Percentiles rank a stretch among this genome's conserved stretches.
These are phyloP conservation scores for Rhynchopsitta pachyrhyncha DNA, from an alignment of 2,113 vertebrate species.

Conservation along the genomic window DNA sequence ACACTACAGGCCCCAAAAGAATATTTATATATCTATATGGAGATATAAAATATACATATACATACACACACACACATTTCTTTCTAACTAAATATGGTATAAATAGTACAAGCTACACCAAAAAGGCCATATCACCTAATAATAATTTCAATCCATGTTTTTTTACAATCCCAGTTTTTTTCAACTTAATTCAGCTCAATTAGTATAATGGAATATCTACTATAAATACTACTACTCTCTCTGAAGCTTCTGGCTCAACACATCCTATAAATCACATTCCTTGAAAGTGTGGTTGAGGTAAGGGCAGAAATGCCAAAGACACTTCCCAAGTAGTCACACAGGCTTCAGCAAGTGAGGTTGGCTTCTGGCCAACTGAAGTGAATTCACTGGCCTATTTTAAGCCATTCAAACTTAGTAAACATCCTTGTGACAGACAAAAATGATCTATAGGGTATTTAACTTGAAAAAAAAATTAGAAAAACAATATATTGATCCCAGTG, in stretches of 20 bases:
- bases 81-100: neutral
- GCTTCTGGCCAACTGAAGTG: neutral
- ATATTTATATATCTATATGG: neutral
- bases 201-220: neutral
- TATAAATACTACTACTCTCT: neutral
- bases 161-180: neutral
- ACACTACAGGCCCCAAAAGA: neutral
- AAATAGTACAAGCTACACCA: neutral
- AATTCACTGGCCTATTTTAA: neutral
- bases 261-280: neutral
- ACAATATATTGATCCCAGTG: neutral
- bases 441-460: neutral
- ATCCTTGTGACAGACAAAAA: neutral
- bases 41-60: neutral
- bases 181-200: neutral
- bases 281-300: neutral
- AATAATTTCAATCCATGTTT: neutral
- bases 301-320: neutral
- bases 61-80: fast-evolving
- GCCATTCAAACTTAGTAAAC: neutral
- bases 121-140: neutral
- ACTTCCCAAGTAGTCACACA: neutral
- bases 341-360: neutral
- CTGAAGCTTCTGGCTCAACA: neutral
- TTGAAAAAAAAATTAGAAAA: neutral